phyloP scores from a whole-genome alignment of 2,888 invertebrate species.

The Amphipoea lucens region DNA sequence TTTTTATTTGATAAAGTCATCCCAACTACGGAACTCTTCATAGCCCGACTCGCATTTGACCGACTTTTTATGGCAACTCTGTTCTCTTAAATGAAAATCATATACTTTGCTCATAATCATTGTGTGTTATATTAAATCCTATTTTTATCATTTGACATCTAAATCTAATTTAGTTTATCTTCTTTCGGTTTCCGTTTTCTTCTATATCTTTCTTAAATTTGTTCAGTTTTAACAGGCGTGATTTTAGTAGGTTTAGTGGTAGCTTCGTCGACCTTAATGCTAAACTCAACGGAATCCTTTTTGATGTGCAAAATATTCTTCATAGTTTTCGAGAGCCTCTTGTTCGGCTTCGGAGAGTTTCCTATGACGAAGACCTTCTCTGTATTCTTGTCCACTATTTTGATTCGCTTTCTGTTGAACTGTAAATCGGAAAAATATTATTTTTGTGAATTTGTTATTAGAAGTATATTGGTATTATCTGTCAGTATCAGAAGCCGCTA shows the following conservation, averaged over 20 bases:
- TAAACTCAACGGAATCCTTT: conserved; percentile 82
- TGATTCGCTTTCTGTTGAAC: conserved; percentile 73
- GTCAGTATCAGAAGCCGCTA: no score
- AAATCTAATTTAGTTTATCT: neutral
- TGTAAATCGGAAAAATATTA: conserved; percentile 64
- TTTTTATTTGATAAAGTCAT: neutral
- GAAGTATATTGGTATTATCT: no score
- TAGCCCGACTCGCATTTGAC: no score
- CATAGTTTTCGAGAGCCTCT: conserved; percentile 78
- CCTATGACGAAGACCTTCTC: conserved; percentile 85
- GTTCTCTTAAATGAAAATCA: no score
- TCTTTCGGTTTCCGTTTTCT: neutral
- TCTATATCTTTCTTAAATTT: conserved; percentile 51
- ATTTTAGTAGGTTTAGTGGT: conserved; percentile 85
- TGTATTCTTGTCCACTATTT: conserved; percentile 78
- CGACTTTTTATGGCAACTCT: no score
- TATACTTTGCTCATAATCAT: no score
- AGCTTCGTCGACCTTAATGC: conserved; percentile 80
- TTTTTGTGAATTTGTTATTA: no score
- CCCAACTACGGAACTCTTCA: neutral
- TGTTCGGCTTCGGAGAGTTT: conserved; percentile 79
- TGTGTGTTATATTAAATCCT: no score
- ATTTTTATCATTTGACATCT: neutral
- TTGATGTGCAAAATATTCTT: conserved; percentile 85
- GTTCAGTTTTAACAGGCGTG: conserved; percentile 82